Conservation (phyloP, 2,888 invertebrate genomes). For the Ptilodon capucinus region DNA sequence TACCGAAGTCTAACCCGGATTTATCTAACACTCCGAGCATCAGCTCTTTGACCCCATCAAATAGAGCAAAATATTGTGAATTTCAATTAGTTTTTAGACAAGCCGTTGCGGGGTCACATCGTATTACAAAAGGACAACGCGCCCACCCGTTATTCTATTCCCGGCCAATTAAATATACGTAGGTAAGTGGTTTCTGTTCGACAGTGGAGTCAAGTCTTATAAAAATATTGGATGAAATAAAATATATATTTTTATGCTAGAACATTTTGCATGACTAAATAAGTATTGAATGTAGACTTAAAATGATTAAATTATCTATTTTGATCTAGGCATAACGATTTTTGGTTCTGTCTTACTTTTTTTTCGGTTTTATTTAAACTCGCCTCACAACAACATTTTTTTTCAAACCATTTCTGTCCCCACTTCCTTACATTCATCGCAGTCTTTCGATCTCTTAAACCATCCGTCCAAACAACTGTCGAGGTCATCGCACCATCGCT, state of each 20-base stretch:
- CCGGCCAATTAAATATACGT: conserved; percentile 60
- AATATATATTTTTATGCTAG: too few species aligned
- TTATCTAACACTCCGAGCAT: conserved; percentile 10
- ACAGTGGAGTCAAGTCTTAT: conserved; percentile 38
- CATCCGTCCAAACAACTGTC: too few species aligned
- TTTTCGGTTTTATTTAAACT: too few species aligned
- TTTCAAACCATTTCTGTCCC: too few species aligned
- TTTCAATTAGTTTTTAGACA: conserved; percentile 66
- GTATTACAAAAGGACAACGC: conserved; percentile 69
- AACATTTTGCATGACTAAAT: too few species aligned
- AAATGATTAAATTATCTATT: not conserved
- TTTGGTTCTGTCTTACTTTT: too few species aligned
- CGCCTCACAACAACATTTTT: too few species aligned
- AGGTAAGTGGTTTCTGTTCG: conserved; percentile 22
- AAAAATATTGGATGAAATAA: not conserved
- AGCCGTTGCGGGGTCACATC: conserved; percentile 60
- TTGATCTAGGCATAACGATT: too few species aligned
- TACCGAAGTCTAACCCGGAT: conserved; percentile 1
- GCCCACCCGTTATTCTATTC: conserved; percentile 45
- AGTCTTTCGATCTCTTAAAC: too few species aligned
- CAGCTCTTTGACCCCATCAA: conserved; percentile 30
- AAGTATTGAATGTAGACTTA: not conserved
- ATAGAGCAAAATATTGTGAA: conserved; percentile 66
- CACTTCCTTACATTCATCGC: too few species aligned
- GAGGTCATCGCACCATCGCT: too few species aligned